Conservation (phyloP, 2,797 vertebrate genomes). For the Sandelia bainsii region DNA sequence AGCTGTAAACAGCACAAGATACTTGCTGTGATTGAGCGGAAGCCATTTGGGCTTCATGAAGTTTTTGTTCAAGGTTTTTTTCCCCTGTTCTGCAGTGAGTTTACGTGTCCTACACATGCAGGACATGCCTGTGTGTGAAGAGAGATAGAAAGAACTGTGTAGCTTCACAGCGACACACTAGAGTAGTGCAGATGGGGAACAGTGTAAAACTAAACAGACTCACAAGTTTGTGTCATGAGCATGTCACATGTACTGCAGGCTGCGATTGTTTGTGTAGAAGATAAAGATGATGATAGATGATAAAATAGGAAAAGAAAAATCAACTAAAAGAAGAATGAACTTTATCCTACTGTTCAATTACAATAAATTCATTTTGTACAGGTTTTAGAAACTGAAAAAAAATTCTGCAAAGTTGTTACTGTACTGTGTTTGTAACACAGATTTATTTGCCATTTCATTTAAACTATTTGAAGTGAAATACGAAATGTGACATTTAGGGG, state of each 20-base stretch:
- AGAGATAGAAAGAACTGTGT: slow-evolving; percentile 35
- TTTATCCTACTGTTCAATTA: neutral
- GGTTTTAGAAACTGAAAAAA: neutral
- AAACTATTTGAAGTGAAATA: neutral
- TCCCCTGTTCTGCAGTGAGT: slow-evolving; percentile 55
- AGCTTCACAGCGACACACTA: slow-evolving; percentile 40
- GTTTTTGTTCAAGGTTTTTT: slow-evolving; percentile 54
- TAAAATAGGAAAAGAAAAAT: neutral
- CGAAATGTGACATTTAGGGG: neutral
- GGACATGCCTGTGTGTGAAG: slow-evolving; percentile 52
- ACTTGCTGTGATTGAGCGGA: slow-evolving; percentile 45
- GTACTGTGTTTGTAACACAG: neutral
- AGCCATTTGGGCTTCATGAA: slow-evolving; percentile 32
- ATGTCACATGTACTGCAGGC: neutral
- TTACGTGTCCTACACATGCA: slow-evolving; percentile 52
- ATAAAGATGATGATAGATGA: too few relatives aligned
- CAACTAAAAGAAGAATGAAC: neutral
- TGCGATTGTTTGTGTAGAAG: neutral
- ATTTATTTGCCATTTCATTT: neutral
- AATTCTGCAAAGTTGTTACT: neutral
- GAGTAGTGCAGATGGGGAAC: slow-evolving; percentile 12
- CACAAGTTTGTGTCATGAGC: slow-evolving; percentile 15
- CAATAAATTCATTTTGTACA: neutral
- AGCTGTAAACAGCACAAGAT: slow-evolving; percentile 48
- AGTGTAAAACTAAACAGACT: slow-evolving; percentile 13